Evolutionary conservation across 2,888 invertebrate species (phyloP).

Genomic region (Patella caerulea): DNA sequence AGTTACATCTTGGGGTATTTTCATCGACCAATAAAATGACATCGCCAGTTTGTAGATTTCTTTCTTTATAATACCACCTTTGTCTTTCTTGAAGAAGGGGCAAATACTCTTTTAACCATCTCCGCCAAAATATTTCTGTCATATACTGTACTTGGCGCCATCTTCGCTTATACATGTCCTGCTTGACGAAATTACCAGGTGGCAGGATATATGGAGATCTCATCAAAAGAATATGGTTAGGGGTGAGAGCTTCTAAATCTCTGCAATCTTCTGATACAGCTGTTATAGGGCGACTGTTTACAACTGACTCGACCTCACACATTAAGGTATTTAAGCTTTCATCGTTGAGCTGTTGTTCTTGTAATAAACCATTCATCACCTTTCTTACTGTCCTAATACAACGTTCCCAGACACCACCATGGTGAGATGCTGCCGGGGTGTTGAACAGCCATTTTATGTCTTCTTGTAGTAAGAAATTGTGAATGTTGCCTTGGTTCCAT

Average conservation of each 20-base stretch:
- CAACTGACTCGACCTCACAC: conserved; percentile 13
- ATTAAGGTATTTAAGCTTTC: conserved; percentile 10
- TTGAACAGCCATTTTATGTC: conserved; percentile 22
- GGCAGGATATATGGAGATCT: neutral
- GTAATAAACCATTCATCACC: conserved; percentile 6
- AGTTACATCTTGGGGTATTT: neutral
- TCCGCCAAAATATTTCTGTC: no score
- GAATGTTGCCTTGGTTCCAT: conserved; percentile 25
- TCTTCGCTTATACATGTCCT: neutral
- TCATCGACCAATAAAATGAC: neutral
- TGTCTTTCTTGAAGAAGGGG: neutral
- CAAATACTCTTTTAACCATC: neutral
- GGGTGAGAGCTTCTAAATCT: conserved; percentile 19
- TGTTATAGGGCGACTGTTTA: conserved; percentile 11
- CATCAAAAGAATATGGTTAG: conserved; percentile 20
- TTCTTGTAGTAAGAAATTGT: neutral
- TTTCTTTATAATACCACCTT: neutral
- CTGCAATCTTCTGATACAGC: conserved; percentile 7
- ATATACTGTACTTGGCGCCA: no score
- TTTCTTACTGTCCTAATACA: conserved; percentile 12
- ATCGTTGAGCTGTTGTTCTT: conserved; percentile 11
- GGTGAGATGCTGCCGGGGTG: conserved; percentile 22
- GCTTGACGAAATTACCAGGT: neutral
- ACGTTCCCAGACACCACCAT: conserved; percentile 25
- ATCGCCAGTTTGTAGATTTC: neutral